These are phyloP conservation scores for Microcebus tavaratra DNA, from an alignment of 2,113 vertebrate species.

Conservation along the genomic window DNA sequence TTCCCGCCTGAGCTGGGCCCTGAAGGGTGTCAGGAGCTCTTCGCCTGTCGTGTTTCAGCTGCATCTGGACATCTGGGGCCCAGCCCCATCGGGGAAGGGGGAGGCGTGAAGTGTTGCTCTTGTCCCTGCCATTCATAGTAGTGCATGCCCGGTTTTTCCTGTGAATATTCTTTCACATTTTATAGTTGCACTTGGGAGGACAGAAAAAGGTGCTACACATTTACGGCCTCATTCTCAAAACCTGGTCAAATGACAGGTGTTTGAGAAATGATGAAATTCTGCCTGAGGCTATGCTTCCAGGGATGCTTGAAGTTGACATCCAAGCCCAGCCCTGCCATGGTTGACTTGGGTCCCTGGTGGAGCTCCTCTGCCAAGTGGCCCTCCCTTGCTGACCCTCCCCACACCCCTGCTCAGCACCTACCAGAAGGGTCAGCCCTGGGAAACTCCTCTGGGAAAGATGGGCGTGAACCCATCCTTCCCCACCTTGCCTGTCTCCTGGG, in stretches of 20 bases:
- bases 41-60: too few relatives aligned
- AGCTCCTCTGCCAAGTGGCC: background rate
- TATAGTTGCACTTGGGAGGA: background rate
- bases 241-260: background rate
- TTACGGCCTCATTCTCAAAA: background rate
- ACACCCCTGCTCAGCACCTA: background rate
- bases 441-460: background rate
- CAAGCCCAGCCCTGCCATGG: background rate
- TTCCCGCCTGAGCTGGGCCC: background rate
- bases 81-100: rapidly evolving
- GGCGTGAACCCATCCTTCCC: rapidly evolving
- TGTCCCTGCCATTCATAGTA: background rate
- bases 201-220: background rate
- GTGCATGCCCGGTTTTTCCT: background rate
- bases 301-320: background rate
- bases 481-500: rapidly evolving
- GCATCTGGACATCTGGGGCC: rapidly evolving
- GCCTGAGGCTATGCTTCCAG: background rate
- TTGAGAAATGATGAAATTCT: background rate
- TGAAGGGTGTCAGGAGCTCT: background rate
- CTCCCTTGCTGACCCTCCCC: rapidly evolving
- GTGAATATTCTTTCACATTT: background rate
- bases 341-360: rapidly evolving
- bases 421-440: background rate
- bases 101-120: rapidly evolving